These are phyloP conservation scores for Morone saxatilis DNA, from an alignment of 2,113 vertebrate genomes.

Conservation along the genomic window DNA sequence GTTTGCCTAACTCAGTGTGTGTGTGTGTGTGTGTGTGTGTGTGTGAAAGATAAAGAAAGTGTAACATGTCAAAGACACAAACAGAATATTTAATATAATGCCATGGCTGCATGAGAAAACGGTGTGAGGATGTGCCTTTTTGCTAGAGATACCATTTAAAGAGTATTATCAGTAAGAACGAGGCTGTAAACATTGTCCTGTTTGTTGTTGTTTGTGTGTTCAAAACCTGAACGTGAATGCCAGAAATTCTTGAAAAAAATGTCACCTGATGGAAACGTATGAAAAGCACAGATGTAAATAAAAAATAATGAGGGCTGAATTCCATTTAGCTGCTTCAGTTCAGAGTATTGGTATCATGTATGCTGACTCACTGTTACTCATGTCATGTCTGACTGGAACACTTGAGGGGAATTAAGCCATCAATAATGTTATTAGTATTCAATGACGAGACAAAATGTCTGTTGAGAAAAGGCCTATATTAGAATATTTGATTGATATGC, in stretches of 20 bases:
- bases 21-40: conserved; percentile 52
- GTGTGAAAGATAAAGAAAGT: conserved; percentile 76
- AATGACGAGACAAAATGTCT: too few species aligned
- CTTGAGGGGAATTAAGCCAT: too few species aligned
- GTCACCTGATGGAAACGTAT: not conserved
- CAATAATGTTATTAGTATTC: too few species aligned
- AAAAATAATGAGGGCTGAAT: not conserved
- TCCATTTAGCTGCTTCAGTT: not conserved
- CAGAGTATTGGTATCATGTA: not conserved
- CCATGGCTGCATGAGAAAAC: conserved; percentile 83
- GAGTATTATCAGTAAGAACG: not conserved
- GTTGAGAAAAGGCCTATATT: too few species aligned
- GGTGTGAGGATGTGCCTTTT: not conserved
- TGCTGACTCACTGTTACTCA: not conserved
- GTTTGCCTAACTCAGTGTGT: conserved; percentile 52
- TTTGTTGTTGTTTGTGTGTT: not conserved
- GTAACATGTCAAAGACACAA: conserved; percentile 47
- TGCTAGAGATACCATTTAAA: not conserved
- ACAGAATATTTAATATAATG: conserved; percentile 78
- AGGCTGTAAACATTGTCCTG: not conserved
- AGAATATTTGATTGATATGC: too few species aligned
- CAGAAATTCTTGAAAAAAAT: not conserved
- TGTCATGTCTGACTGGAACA: not conserved
- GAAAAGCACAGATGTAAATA: not conserved
- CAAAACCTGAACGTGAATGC: not conserved